A percentile compares a stretch with the other conserved stretches of the same genome.
Evolutionary conservation across 2,888 invertebrate genomes (phyloP).

Genomic region (Leptinotarsa rubiginosa): DNA sequence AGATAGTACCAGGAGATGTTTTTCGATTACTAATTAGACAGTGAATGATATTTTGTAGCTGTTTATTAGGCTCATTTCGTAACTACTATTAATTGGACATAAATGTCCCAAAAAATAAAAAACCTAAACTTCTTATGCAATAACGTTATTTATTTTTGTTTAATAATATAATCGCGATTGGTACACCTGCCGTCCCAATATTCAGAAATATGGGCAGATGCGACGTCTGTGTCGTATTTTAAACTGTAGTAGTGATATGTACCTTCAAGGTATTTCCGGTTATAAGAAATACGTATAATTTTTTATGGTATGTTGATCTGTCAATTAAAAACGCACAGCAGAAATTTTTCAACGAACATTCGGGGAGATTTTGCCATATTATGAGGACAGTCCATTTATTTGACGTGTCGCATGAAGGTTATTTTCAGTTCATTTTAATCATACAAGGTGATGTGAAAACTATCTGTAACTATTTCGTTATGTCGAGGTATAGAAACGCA

Average conservation of each 20-base stretch:
- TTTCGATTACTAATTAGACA: conserved; percentile 16
- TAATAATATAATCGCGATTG: conserved; percentile 56
- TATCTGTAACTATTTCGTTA: neutral
- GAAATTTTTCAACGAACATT: conserved; percentile 3
- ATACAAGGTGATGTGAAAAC: neutral
- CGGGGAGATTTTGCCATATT: neutral
- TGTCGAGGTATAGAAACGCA: neutral
- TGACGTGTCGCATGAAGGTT: neutral
- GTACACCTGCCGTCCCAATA: conserved; percentile 59
- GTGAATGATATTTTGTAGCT: conserved; percentile 27
- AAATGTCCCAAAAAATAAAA: conserved; percentile 42
- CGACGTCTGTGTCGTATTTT: conserved; percentile 49
- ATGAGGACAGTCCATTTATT: neutral
- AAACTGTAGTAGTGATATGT: conserved; percentile 40
- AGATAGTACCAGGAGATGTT: neutral
- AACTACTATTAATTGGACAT: conserved; percentile 46
- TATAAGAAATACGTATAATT: conserved; percentile 24
- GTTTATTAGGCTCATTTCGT: conserved; percentile 44
- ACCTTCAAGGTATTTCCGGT: conserved; percentile 54
- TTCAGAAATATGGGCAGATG: conserved; percentile 58
- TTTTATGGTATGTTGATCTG: conserved; percentile 21
- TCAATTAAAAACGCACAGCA: conserved; percentile 13
- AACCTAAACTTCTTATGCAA: conserved; percentile 45
- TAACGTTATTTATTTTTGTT: conserved; percentile 51
- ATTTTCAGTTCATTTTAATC: neutral